Percentiles rank a stretch among this genome's conserved stretches.
Evolutionary conservation across 2,113 vertebrate species (phyloP).

Genomic region (Poeciliopsis turrubarensis): DNA sequence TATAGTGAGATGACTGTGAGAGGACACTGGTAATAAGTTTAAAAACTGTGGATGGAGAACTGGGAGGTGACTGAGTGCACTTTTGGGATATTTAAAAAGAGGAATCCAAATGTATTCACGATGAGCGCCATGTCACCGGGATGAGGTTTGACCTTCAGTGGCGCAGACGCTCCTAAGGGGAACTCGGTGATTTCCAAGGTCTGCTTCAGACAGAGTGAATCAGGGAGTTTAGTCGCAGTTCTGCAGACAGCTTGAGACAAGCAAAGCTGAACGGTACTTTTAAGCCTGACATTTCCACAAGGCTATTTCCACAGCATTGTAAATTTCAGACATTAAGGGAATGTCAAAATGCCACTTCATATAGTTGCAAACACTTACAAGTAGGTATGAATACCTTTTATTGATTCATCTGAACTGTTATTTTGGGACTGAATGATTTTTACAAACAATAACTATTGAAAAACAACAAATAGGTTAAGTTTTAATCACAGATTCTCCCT

Average conservation of each 20-base stretch:
- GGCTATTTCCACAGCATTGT: background rate
- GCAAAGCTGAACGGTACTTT: slow-evolving; percentile 4
- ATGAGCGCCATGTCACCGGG: slow-evolving; percentile 31
- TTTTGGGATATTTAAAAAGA: slow-evolving; percentile 50
- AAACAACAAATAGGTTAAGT: too few species aligned
- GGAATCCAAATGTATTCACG: slow-evolving; percentile 49
- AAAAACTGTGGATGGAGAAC: slow-evolving; percentile 20
- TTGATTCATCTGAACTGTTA: too few species aligned
- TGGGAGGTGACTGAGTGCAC: slow-evolving; percentile 20
- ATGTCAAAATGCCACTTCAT: too few species aligned
- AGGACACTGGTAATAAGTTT: slow-evolving; percentile 65
- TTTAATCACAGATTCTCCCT: too few species aligned
- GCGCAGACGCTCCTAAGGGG: slow-evolving; percentile 43
- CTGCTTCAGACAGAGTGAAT: slow-evolving; percentile 64
- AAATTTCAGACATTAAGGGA: background rate
- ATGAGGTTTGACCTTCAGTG: slow-evolving; percentile 60
- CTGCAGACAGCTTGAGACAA: slow-evolving; percentile 51
- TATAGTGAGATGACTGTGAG: slow-evolving; percentile 58
- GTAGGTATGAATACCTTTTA: too few species aligned
- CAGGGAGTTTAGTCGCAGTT: slow-evolving; percentile 27
- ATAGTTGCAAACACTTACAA: too few species aligned
- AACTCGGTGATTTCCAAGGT: slow-evolving; percentile 55
- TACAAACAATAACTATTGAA: too few species aligned
- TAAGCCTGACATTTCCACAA: slow-evolving; percentile 15
- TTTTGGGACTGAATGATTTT: too few species aligned